These are phyloP conservation scores for Temnothorax nylanderi DNA, from an alignment of 1,140 invertebrate genomes.

Conservation along the genomic window DNA sequence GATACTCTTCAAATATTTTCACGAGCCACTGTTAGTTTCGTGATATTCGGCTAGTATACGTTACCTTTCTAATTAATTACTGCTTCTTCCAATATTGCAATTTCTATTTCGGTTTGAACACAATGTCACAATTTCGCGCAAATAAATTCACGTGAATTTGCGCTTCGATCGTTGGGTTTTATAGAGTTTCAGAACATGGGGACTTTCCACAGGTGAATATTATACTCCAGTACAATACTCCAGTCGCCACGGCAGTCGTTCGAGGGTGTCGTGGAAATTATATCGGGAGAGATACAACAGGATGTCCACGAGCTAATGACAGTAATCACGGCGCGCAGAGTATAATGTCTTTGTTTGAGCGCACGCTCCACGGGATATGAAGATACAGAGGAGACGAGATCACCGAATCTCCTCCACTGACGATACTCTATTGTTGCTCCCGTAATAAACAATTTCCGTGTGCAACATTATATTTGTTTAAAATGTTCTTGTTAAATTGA, in stretches of 20 bases:
- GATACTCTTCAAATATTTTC: constrained; percentile 7
- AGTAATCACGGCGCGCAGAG: constrained; percentile 69
- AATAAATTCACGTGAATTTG: constrained; percentile 11
- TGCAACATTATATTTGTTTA: constrained; percentile 6
- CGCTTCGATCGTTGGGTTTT: constrained; percentile 30
- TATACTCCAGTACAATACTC: constrained; percentile 55
- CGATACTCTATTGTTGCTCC: constrained; percentile 17
- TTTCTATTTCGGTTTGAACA: constrained; percentile 2
- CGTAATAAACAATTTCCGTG: constrained; percentile 16
- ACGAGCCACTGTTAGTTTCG: not conserved
- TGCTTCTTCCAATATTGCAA: not conserved
- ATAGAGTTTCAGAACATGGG: constrained; percentile 5
- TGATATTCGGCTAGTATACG: not conserved
- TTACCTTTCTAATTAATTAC: not conserved
- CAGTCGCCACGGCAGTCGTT: constrained; percentile 27
- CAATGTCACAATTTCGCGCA: not conserved
- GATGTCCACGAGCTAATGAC: constrained; percentile 74
- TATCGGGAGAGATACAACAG: constrained; percentile 64
- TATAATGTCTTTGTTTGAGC: constrained; percentile 78
- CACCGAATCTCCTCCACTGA: not conserved
- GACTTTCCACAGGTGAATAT: constrained; percentile 34
- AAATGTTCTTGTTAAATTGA: constrained; percentile 1
- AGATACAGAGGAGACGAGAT: constrained; percentile 9
- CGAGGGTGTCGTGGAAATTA: constrained; percentile 68
- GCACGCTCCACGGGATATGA: constrained; percentile 13